Percentiles rank a stretch among this genome's conserved stretches.
Evolutionary conservation across 2,888 invertebrate species (phyloP).

Genomic region (Entomobrya proxima): DNA sequence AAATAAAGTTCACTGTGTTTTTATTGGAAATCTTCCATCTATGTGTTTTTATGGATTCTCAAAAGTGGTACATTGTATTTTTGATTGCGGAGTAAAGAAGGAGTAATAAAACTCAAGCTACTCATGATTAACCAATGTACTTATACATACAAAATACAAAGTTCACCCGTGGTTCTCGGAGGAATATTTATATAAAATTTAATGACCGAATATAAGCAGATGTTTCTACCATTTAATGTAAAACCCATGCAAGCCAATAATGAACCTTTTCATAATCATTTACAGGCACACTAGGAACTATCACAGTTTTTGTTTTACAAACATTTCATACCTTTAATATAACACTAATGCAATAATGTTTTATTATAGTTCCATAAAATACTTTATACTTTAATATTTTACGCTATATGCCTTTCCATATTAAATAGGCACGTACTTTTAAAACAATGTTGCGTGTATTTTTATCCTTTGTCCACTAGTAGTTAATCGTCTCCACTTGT

Average conservation of each 20-base stretch:
- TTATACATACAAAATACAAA: neutral
- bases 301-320: no score
- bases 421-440: no score
- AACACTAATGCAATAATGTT: no score
- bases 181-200: conserved; percentile 17
- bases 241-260: conserved; percentile 16
- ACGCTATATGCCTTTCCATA: no score
- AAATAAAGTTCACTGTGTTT: neutral
- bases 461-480: no score
- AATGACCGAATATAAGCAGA: conserved; percentile 7
- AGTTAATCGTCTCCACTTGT: no score
- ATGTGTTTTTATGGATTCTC: neutral
- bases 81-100: neutral
- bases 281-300: neutral
- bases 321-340: no score
- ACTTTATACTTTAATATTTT: no score
- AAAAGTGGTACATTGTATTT: neutral
- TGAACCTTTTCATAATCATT: conserved; percentile 14
- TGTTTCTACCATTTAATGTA: conserved; percentile 6
- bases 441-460: no score
- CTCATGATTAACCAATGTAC: neutral
- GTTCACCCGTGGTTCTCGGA: neutral
- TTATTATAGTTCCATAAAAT: no score
- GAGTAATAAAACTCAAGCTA: neutral
- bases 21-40: conserved; percentile 29